phyloP scores from a whole-genome alignment of 2,888 invertebrate genomes.

The Polyommatus icarus region DNA sequence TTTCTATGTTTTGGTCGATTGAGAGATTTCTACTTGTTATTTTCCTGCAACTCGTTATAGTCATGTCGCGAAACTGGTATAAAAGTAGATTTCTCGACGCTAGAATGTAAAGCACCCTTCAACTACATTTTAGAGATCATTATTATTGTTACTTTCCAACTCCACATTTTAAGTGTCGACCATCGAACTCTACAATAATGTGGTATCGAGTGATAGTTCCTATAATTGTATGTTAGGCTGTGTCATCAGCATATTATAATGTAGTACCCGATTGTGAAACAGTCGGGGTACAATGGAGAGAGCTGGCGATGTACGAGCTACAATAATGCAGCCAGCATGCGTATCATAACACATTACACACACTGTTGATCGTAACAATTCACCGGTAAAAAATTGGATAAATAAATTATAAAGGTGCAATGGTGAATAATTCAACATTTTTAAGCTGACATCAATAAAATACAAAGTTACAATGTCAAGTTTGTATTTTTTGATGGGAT shows the following conservation, averaged over 20 bases:
- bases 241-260: constrained; percentile 54
- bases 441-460: background rate
- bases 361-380: constrained; percentile 5
- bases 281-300: constrained; percentile 70
- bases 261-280: constrained; percentile 69
- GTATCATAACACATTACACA: constrained; percentile 33
- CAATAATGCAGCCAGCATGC: constrained; percentile 11
- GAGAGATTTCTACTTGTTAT: constrained; percentile 33
- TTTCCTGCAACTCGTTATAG: constrained; percentile 23
- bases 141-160: constrained; percentile 3
- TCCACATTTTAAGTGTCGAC: background rate
- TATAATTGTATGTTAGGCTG: constrained; percentile 46
- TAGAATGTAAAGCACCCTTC: constrained; percentile 44
- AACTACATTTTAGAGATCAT: background rate
- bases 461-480: background rate
- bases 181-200: background rate
- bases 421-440: background rate
- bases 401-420: too few relatives aligned
- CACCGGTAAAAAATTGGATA: background rate
- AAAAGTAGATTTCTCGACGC: constrained; percentile 13
- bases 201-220: constrained; percentile 44
- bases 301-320: constrained; percentile 53
- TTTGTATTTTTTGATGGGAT: background rate
- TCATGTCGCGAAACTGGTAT: constrained; percentile 19
- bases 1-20: constrained; percentile 34